A percentile compares a stretch with the other conserved stretches of the same genome.
phyloP scores from a whole-genome alignment of 2,113 vertebrate species.

The Petrocephalus zakoni region DNA sequence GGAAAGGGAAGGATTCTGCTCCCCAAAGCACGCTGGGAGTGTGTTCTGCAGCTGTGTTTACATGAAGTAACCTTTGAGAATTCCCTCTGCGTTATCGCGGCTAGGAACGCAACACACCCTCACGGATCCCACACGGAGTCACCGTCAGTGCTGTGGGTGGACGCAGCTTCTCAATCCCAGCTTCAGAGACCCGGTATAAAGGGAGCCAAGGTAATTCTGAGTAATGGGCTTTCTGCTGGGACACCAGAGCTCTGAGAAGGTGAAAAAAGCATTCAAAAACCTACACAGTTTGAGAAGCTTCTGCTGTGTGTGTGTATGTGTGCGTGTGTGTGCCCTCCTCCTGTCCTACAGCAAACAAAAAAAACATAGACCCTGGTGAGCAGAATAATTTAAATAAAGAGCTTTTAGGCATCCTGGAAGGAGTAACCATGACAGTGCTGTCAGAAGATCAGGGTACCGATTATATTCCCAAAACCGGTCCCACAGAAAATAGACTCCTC shows the following conservation, averaged over 20 bases:
- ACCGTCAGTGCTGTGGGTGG: background rate
- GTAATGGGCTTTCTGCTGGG: background rate
- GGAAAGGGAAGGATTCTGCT: background rate
- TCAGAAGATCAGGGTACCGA: background rate
- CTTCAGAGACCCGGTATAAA: background rate
- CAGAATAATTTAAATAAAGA: background rate
- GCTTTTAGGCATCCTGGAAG: background rate
- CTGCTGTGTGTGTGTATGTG: background rate
- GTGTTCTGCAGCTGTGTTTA: background rate
- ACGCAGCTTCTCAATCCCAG: background rate
- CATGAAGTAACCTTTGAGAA: background rate
- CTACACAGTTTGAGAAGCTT: background rate
- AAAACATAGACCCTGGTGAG: background rate
- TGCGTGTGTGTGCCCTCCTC: background rate
- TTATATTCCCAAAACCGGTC: background rate
- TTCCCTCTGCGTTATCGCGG: background rate
- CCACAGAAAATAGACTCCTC: background rate
- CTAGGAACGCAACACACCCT: background rate
- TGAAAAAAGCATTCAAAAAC: background rate
- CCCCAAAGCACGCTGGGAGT: background rate
- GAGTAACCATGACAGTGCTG: background rate
- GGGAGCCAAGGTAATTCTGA: background rate
- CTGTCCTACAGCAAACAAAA: background rate
- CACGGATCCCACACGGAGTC: background rate
- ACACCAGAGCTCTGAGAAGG: background rate